These are phyloP conservation scores for Netelia melanura DNA, from an alignment of 2,888 invertebrate species.

Conservation along the genomic window DNA sequence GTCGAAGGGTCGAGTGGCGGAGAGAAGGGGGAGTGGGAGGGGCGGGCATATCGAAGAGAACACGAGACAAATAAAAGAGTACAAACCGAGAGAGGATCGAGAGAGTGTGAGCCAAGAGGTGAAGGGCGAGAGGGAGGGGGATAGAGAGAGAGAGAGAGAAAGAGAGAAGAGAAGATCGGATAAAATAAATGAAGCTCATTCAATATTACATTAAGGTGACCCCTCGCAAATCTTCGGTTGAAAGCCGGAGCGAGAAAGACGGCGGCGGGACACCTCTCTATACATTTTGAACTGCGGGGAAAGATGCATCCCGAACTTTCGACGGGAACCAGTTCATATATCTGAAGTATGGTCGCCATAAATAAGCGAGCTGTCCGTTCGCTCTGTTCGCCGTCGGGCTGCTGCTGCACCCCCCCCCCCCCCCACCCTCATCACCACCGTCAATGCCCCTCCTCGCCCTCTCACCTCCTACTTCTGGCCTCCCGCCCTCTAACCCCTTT, in stretches of 20 bases:
- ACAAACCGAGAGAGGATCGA: conserved; percentile 42
- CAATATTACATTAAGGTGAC: conserved; percentile 80
- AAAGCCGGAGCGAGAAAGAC: conserved; percentile 75
- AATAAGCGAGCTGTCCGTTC: conserved; percentile 84
- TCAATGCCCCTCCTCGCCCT: conserved; percentile 16
- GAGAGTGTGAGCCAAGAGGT: conserved; percentile 20
- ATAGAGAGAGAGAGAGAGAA: conserved; percentile 34
- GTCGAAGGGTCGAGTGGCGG: not conserved
- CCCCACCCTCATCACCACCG: conserved; percentile 53
- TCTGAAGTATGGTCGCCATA: conserved; percentile 85
- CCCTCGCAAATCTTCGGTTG: conserved; percentile 82
- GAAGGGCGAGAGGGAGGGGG: conserved; percentile 46
- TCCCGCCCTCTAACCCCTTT: conserved; percentile 31
- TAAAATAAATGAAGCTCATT: conserved; percentile 79
- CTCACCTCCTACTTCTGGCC: conserved; percentile 31
- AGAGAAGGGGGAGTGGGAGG: not conserved
- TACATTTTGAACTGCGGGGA: conserved; percentile 82
- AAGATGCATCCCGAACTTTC: conserved; percentile 84
- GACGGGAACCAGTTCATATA: conserved; percentile 85
- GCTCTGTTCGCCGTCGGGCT: conserved; percentile 80
- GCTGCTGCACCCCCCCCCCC: conserved; percentile 72
- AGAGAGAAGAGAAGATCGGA: conserved; percentile 64
- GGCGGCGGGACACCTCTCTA: conserved; percentile 77
- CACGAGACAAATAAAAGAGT: conserved; percentile 59
- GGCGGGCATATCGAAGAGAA: conserved; percentile 55